Base-by-base conservation (phyloP, 2,113 vertebrate species). In the Ammodytes dubius region DNA sequence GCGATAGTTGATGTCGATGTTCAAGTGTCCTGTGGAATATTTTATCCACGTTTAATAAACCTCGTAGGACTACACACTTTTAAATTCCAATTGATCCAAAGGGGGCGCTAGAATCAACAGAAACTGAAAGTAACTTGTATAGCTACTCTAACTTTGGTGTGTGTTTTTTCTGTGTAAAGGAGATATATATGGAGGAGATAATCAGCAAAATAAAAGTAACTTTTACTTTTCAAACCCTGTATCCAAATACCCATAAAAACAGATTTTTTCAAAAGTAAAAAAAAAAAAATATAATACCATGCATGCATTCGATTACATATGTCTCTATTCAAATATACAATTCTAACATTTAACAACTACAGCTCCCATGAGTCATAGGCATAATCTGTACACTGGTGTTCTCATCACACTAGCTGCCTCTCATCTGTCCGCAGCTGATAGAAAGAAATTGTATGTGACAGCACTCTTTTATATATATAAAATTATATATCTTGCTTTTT, bases 401-500 rank as follows among this genome's bases (percentile, higher is more conserved):
- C 42, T 70, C 49, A 5, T 7, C 37, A 56, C 52, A 40, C 79
- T 7, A 2, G 54, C 49, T 78, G 80, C 72, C 54, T 61, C 49
- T 60, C 59, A 68, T 77, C 19, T 75, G 35, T 69, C 59, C 57
- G 37, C 35, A 5, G 49, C 10, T 49, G 37, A 74, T 74, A 6
- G 58, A 77, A 8, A 65, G 43, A 64, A 73, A 84, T 79, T 70
- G 37, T 14, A 65, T 57, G 66, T 52, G 61, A 75, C 74, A 56
- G 47, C 11, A 37, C 67, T 79, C 11, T 74, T 53, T 72, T 67
- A 58, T 57, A 63, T 43, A 27, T 27, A 27, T 27, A 27, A 27
- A 27, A 27, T 72, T 67, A 58, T 57, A 63, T 43, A 81, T 83
- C 45, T 57, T 43, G 49, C 42, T 67, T 63, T 84, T 84, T 64